These are phyloP conservation scores for Neria commutata DNA, from an alignment of 2,888 invertebrate genomes.

Conservation along the genomic window DNA sequence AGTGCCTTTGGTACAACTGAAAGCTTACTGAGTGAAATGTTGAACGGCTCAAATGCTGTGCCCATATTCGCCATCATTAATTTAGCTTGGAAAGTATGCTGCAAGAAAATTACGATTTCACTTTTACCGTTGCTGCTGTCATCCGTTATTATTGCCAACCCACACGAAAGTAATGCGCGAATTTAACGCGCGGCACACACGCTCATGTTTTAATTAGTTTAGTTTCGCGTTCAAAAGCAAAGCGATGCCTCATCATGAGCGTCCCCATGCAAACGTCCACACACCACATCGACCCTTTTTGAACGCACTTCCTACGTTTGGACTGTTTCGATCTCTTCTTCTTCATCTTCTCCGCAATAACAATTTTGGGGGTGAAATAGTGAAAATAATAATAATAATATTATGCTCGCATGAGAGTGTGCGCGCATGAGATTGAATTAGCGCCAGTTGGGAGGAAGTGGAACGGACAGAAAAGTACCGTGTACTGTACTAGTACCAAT, in stretches of 20 bases:
- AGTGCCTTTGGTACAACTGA: too few relatives aligned
- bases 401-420: too few relatives aligned
- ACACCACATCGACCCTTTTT: constrained; percentile 11
- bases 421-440: too few relatives aligned
- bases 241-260: background rate
- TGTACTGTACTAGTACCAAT: too few relatives aligned
- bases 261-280: too few relatives aligned
- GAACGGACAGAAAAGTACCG: too few relatives aligned
- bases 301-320: background rate
- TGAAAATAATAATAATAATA: constrained; percentile 3
- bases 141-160: background rate
- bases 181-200: constrained; percentile 14
- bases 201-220: constrained; percentile 19
- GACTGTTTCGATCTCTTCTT: constrained; percentile 8
- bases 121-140: background rate
- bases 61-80: too few relatives aligned
- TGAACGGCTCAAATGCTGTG: too few relatives aligned
- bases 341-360: background rate
- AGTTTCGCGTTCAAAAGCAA: constrained; percentile 17
- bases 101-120: background rate
- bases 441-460: too few relatives aligned
- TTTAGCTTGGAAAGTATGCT: too few relatives aligned
- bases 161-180: constrained; percentile 4
- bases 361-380: constrained; percentile 19
- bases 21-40: too few relatives aligned